Base-by-base conservation (phyloP, 2,797 vertebrate genomes). In the Hypotaenidia philippensis region DNA sequence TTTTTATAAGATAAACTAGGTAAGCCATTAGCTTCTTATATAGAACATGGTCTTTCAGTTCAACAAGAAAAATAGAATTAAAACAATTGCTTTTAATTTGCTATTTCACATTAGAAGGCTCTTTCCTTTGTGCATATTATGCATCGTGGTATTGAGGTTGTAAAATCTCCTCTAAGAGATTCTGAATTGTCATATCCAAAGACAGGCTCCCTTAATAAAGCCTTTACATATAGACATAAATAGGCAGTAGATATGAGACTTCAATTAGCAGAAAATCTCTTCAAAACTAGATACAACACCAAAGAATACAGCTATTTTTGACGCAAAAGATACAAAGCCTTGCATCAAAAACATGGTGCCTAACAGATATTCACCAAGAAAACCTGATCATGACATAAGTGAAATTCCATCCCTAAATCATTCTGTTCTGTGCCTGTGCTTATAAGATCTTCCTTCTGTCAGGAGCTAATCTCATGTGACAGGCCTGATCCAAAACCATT, bases 381-480 rank as follows among this genome's bases (percentile, higher is more conserved):
- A 81, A 72, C 44, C 76, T 5, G 5, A 76, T 64, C 44, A 86
- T 2, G 6, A 83, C n/a, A 55, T 84, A 71, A 94, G 80, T 87
- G 61, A 93, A 87, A 96, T 94, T 87, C 89, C 80, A 91, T n/a
- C 74, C 89, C 74, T 76, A 90, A 86, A 76, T 72, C 19, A 74
- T 66, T 93, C 80, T 55, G 53, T 84, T 83, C 80, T 90, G 63
- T 1, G n/a, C 38, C 74, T 91, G 59, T 95, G 83, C 77, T 90
- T 90, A 36, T 70, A 94, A 81, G 40, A 84, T 94, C 94, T 93
- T 89, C 95, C 94, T 93, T 89, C 95, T 91, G 85, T 72, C 85
- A 91, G 85, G 32, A 86, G 74, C 80, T 96, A 96, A 97, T 96
- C 89, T 91, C 93, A 96, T 40, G 10, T 92, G 94, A 94, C 96